These are phyloP conservation scores for Aphaenogaster ashmeadi DNA, from an alignment of 1,140 invertebrate genomes.

Conservation along the genomic window DNA sequence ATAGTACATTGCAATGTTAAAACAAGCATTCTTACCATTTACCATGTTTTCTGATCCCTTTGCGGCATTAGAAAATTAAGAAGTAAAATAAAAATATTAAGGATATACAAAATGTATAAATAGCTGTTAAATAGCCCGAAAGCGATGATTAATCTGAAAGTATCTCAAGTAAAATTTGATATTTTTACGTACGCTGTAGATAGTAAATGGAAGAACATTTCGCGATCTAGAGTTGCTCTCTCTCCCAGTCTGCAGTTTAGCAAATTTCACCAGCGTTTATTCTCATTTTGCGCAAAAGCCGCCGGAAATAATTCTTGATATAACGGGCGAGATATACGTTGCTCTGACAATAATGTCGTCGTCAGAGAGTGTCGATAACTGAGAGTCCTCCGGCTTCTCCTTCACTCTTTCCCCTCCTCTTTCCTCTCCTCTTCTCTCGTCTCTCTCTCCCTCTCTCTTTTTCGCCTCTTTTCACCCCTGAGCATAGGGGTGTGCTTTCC, in stretches of 20 bases:
- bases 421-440: slow-evolving; percentile 6
- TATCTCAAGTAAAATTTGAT: background rate
- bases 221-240: slow-evolving; percentile 1
- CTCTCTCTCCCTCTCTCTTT: slow-evolving; percentile 9
- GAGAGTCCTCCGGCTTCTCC: slow-evolving; percentile 65
- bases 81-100: slow-evolving; percentile 1
- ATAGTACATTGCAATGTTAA: background rate
- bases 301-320: slow-evolving; percentile 61
- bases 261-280: slow-evolving; percentile 48
- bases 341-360: slow-evolving; percentile 48
- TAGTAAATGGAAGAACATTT: slow-evolving; percentile 6
- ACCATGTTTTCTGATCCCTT: background rate
- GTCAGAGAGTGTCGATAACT: slow-evolving; percentile 68
- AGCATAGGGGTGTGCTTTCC: slow-evolving; percentile 71
- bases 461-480: slow-evolving; percentile 30
- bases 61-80: background rate
- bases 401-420: slow-evolving; percentile 25
- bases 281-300: slow-evolving; percentile 50
- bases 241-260: background rate
- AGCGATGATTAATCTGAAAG: background rate
- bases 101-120: background rate
- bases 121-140: background rate
- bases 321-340: slow-evolving; percentile 27
- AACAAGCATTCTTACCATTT: background rate
- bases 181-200: background rate